phyloP scores from a whole-genome alignment of 30 jellyfish, hydroid and myxozoan species.

The Turritopsis rubra region DNA sequence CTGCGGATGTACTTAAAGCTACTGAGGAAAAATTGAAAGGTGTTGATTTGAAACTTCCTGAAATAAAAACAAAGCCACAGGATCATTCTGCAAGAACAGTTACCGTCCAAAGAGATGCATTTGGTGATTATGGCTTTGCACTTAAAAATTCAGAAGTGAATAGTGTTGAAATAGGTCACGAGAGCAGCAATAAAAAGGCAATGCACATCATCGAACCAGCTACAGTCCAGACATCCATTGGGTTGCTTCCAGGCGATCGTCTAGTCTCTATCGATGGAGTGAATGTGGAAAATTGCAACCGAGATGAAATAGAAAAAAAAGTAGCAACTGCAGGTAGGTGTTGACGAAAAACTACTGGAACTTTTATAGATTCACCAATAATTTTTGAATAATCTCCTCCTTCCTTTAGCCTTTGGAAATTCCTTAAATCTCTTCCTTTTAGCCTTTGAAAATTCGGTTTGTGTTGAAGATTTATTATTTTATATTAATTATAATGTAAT shows the following conservation, averaged over 20 bases:
- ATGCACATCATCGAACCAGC: slow-evolving; percentile 71
- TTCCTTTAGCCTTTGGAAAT: too few species aligned
- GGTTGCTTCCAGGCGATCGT: slow-evolving; percentile 88
- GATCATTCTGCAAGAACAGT: slow-evolving; percentile 47
- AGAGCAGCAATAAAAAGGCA: background rate
- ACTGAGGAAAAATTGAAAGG: slow-evolving; percentile 42
- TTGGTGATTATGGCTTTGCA: slow-evolving; percentile 92
- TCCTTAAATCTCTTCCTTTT: too few species aligned
- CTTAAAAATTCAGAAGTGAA: slow-evolving; percentile 56
- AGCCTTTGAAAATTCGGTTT: too few species aligned
- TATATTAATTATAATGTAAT: background rate
- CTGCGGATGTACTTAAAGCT: slow-evolving; percentile 22
- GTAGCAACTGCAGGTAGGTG: slow-evolving; percentile 59
- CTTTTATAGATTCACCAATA: background rate
- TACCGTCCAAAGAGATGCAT: slow-evolving; percentile 40
- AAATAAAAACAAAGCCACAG: slow-evolving; percentile 24
- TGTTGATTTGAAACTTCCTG: slow-evolving; percentile 59
- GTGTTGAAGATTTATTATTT: too few species aligned
- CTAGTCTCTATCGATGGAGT: slow-evolving; percentile 77
- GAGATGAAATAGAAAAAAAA: slow-evolving; percentile 66
- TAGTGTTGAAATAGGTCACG: slow-evolving; percentile 28
- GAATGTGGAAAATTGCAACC: slow-evolving; percentile 53
- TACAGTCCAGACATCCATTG: slow-evolving; percentile 46
- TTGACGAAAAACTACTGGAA: background rate
- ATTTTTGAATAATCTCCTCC: background rate